Conservation (phyloP, 2,888 invertebrate species). For the Lithophane semibrunnea region DNA sequence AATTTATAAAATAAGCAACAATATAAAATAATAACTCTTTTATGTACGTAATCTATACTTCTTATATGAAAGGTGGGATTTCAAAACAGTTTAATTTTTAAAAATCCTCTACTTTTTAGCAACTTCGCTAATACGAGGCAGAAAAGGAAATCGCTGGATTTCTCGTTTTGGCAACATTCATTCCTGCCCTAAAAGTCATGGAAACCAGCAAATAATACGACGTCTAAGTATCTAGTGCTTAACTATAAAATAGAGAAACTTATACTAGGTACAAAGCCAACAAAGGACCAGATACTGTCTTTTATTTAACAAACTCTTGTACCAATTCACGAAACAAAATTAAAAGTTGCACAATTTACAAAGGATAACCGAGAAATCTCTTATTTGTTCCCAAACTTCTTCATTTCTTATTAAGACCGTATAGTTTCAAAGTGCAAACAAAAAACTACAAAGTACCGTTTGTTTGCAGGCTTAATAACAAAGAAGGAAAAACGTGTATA, state of each 20-base stretch:
- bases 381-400: constrained; percentile 61
- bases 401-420: constrained; percentile 62
- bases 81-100: too few relatives aligned
- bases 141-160: background rate
- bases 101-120: background rate
- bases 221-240: background rate
- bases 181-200: background rate
- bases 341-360: constrained; percentile 55
- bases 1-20: constrained; percentile 20
- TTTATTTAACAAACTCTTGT: constrained; percentile 40
- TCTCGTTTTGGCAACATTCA: background rate
- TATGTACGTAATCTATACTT: too few relatives aligned
- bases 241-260: constrained; percentile 7
- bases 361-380: constrained; percentile 52
- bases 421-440: constrained; percentile 52
- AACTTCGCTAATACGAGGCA: background rate
- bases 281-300: constrained; percentile 23
- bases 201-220: background rate
- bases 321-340: constrained; percentile 45
- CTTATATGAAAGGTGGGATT: too few relatives aligned
- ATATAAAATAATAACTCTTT: background rate
- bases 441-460: constrained; percentile 53
- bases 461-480: constrained; percentile 71
- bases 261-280: background rate
- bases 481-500: constrained; percentile 78